Evolutionary conservation across 2,888 invertebrate species (phyloP).

Genomic region (Temnothorax rugatulus): DNA sequence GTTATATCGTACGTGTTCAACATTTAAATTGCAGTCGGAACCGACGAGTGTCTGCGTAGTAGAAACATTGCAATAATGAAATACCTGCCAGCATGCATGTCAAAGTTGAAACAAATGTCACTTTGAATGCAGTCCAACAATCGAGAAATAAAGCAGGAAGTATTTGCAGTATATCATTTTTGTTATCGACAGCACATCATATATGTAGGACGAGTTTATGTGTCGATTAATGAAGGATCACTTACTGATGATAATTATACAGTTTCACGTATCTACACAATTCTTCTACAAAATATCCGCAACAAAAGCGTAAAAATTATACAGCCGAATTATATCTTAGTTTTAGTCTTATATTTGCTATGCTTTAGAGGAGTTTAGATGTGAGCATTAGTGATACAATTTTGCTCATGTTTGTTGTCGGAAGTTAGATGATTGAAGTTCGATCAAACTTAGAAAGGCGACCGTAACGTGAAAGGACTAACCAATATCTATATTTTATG

Average conservation of each 20-base stretch:
- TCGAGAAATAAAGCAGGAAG: constrained; percentile 29
- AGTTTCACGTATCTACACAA: background rate
- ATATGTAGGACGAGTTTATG: constrained; percentile 3
- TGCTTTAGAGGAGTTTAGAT: background rate
- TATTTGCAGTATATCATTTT: constrained; percentile 39
- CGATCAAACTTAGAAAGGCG: constrained; percentile 14
- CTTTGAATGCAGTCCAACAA: constrained; percentile 28
- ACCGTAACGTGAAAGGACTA: constrained; percentile 26
- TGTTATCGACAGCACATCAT: constrained; percentile 32
- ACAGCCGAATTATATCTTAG: background rate
- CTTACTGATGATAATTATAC: constrained; percentile 2
- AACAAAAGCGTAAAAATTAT: constrained; percentile 12
- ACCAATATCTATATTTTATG: constrained; percentile 24
- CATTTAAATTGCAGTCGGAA: constrained; percentile 39
- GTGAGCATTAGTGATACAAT: background rate
- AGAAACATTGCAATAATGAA: constrained; percentile 45
- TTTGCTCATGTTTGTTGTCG: background rate
- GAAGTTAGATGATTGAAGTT: constrained; percentile 32
- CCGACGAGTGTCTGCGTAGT: background rate
- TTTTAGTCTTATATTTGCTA: background rate
- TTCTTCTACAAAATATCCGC: background rate
- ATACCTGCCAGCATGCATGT: constrained; percentile 22
- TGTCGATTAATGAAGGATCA: constrained; percentile 18
- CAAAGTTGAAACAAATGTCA: constrained; percentile 45
- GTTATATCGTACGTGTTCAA: constrained; percentile 11